A percentile compares a stretch with the other conserved stretches of the same genome.
Evolutionary conservation across 1,140 invertebrate species (phyloP).

Genomic region (Heliconius nattereri): DNA sequence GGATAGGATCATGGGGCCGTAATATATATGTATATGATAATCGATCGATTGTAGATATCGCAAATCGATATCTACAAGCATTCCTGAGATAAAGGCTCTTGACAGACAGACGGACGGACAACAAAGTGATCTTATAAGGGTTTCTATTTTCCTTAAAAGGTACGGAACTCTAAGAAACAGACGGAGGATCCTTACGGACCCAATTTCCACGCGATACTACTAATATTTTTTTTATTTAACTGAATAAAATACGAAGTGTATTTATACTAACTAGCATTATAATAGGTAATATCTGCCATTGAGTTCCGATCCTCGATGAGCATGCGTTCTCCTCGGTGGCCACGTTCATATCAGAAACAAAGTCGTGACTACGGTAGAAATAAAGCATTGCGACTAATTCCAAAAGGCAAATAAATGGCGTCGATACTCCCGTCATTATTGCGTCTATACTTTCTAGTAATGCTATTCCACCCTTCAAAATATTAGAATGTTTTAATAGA

Average conservation of each 20-base stretch:
- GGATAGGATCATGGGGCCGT: no score
- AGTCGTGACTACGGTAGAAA: conserved; percentile 65
- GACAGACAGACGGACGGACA: no score
- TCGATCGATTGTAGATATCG: no score
- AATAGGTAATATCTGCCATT: conserved; percentile 66
- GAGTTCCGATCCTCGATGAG: conserved; percentile 53
- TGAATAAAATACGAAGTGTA: not conserved
- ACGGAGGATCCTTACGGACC: no score
- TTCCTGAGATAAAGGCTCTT: no score
- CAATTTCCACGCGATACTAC: no score
- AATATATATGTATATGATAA: no score
- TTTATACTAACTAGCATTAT: conserved; percentile 55
- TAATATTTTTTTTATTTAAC: no score
- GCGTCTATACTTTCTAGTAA: conserved; percentile 65
- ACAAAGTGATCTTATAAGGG: no score
- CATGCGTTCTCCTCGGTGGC: conserved; percentile 71
- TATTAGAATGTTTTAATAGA: not conserved
- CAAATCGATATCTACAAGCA: no score
- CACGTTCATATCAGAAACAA: conserved; percentile 66
- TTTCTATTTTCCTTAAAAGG: no score
- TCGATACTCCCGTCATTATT: conserved; percentile 56
- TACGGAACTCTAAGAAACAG: no score
- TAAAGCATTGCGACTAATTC: conserved; percentile 60
- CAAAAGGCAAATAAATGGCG: conserved; percentile 56
- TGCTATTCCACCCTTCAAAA: conserved; percentile 58